Base-by-base conservation (phyloP, 2,888 invertebrate genomes). In the Dynastes hyllus region DNA sequence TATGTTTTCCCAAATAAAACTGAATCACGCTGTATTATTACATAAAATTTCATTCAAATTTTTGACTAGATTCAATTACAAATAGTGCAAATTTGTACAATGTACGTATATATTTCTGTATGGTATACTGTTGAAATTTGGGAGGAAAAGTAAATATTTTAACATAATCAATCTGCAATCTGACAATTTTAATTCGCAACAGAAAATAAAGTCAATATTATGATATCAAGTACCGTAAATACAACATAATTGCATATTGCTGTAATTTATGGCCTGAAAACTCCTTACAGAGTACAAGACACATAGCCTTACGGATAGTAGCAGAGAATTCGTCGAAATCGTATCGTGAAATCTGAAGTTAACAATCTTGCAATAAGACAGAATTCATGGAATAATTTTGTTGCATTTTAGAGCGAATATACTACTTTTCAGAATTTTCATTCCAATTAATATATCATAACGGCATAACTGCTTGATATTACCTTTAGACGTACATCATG, bases 371-470 rank as follows among this genome's bases (percentile, higher is more conserved):
- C 37, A 29, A 55, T 55, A 32, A 53, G 55, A 16, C 53, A 32
- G 55, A 16, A n/a, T 73, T 73, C 71, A 4, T 37, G 58, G 71
- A 73, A 73, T 37, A 16, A 58, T 58, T 58, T 58, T 4, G 4
- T 37, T 40, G 16, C 58, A 13, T 50, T 40, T 27, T 73, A 40
- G 0, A 4, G 22, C n/a, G 16, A 58, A 58, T 58, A 16, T 58
- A 37, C 32, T 8, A n/a, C n/a, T 37, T 16, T 4, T 13, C 50
- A 45, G 67, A 45, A 67, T 16, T 50, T n/a, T 45, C 50, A 40
- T 29, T 67, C 45, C 11, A 67, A 67, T 67, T 50, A 67, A 22
- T 22, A 16, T 22, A 67, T 16, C 50, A 50, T 67, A 67, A 67
- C 55, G n/a, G 16, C n/a, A 45, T 67, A 67, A 40, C 8, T 13